phyloP scores from a whole-genome alignment of 2,113 vertebrate genomes.

The Trochalopteron elliotii region DNA sequence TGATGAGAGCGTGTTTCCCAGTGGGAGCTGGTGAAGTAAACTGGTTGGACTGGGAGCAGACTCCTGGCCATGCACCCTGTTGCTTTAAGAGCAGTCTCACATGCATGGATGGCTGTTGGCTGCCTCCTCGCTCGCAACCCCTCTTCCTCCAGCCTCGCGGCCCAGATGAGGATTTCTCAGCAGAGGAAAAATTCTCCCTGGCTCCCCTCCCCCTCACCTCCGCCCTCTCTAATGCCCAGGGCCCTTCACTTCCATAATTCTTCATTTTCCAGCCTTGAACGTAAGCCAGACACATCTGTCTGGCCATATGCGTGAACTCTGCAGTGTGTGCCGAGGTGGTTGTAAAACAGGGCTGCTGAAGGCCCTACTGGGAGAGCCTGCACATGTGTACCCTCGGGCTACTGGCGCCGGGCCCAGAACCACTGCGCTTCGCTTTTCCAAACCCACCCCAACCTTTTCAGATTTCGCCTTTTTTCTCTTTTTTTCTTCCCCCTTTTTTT shows the following conservation, averaged over 20 bases:
- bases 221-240: slow-evolving; percentile 86
- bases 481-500: slow-evolving; percentile 7
- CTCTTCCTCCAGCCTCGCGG: slow-evolving; percentile 72
- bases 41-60: neutral
- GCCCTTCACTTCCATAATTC: slow-evolving; percentile 97
- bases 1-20: neutral
- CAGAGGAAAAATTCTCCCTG: slow-evolving; percentile 76
- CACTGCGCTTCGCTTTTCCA: slow-evolving; percentile 78
- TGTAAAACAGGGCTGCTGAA: slow-evolving; percentile 88
- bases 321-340: slow-evolving; percentile 85
- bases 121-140: slow-evolving; percentile 65
- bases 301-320: slow-evolving; percentile 96
- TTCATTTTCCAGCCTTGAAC: slow-evolving; percentile 95
- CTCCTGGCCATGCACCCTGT: neutral
- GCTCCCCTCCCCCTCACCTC: slow-evolving; percentile 69
- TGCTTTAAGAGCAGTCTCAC: slow-evolving; percentile 75
- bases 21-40: neutral
- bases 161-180: slow-evolving; percentile 83
- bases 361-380: slow-evolving; percentile 84
- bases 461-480: slow-evolving; percentile 70
- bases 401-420: slow-evolving; percentile 83
- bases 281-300: slow-evolving; percentile 97
- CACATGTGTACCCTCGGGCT: slow-evolving; percentile 85
- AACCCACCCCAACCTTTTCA: slow-evolving; percentile 79
- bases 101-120: slow-evolving; percentile 62